phyloP scores from a whole-genome alignment of 2,797 vertebrate genomes.

The Siniperca undulata region DNA sequence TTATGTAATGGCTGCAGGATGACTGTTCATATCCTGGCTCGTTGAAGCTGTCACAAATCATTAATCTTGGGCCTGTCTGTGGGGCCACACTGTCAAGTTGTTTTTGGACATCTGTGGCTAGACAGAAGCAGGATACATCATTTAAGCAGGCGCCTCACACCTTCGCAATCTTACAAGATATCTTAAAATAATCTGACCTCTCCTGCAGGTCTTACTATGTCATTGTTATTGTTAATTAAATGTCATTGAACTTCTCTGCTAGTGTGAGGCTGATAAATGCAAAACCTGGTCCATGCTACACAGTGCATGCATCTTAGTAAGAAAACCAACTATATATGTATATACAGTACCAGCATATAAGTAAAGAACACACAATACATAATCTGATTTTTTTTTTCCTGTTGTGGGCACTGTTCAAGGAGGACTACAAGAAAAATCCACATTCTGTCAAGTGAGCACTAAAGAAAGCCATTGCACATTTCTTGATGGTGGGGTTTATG shows the following conservation, averaged over 20 bases:
- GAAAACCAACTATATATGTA: not conserved
- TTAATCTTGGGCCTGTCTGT: constrained; percentile 81
- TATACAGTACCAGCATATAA: not conserved
- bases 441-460: constrained; percentile 38
- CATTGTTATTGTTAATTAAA: constrained; percentile 13
- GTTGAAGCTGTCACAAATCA: constrained; percentile 85
- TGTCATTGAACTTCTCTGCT: constrained; percentile 31
- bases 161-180: constrained; percentile 40
- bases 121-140: constrained; percentile 55
- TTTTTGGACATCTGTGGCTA: constrained; percentile 70
- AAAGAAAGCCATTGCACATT: constrained; percentile 42
- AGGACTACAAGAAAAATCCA: constrained; percentile 9
- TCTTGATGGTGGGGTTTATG: constrained; percentile 44
- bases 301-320: not conserved
- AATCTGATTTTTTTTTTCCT: not conserved
- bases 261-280: constrained; percentile 20
- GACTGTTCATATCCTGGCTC: constrained; percentile 85
- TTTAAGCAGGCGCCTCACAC: constrained; percentile 59
- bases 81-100: constrained; percentile 81
- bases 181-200: constrained; percentile 45
- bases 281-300: not conserved
- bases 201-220: constrained; percentile 15
- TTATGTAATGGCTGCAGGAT: constrained; percentile 86
- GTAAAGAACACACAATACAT: not conserved
- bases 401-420: constrained; percentile 27